Evolutionary conservation across 2,113 vertebrate species (phyloP).

Genomic region (Nipponia nippon): DNA sequence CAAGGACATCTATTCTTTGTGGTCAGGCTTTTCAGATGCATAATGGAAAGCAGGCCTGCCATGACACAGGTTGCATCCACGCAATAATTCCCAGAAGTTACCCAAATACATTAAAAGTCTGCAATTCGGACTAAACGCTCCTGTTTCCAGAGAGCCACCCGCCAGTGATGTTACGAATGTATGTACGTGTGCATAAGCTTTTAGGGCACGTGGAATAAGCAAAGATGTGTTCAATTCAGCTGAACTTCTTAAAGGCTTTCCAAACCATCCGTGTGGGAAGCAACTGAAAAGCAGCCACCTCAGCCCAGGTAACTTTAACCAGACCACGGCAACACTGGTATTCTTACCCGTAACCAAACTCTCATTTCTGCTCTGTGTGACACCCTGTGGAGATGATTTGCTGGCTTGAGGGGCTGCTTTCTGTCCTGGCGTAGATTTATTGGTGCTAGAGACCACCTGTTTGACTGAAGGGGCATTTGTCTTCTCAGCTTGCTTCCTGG

Average conservation of each 20-base stretch:
- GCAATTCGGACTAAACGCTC: not conserved
- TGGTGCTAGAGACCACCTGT: not conserved
- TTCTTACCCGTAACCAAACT: not conserved
- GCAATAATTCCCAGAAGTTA: not conserved
- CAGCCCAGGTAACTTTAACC: not conserved
- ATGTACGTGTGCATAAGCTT: accelerated
- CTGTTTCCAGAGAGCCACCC: not conserved
- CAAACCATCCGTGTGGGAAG: accelerated
- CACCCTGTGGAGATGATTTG: not conserved
- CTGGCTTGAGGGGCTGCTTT: not conserved
- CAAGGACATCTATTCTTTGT: not conserved
- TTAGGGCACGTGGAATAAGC: not conserved
- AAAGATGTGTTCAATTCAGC: not conserved
- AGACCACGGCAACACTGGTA: accelerated
- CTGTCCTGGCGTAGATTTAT: not conserved
- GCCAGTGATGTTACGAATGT: not conserved
- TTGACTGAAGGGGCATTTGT: not conserved
- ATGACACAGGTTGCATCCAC: not conserved
- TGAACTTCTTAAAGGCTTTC: not conserved
- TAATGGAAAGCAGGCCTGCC: not conserved
- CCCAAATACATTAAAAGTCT: not conserved
- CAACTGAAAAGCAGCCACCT: not conserved
- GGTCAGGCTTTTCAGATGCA: not conserved
- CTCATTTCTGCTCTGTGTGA: not conserved
- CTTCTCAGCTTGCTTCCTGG: not conserved